These are phyloP conservation scores for Venustoraphidia nigricollis DNA, from an alignment of 2,888 invertebrate genomes.

Conservation along the genomic window DNA sequence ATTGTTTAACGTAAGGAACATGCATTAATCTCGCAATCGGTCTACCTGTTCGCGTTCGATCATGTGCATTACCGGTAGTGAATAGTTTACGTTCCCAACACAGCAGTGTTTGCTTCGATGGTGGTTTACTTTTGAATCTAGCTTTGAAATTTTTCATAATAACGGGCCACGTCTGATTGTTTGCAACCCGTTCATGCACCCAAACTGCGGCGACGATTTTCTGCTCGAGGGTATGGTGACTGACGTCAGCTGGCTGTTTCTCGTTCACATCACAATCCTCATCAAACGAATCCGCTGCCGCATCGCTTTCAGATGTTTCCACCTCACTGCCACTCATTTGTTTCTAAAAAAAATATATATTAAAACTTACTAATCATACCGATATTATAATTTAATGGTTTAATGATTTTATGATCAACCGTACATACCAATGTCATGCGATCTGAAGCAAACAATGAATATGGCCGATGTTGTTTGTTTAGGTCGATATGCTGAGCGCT, in stretches of 20 bases:
- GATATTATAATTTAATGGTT: not conserved
- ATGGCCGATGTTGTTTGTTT: too few relatives aligned
- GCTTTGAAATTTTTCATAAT: slow-evolving; percentile 22
- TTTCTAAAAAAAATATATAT: not conserved
- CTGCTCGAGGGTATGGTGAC: slow-evolving; percentile 20
- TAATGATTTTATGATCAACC: slow-evolving; percentile 7
- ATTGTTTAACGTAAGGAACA: slow-evolving; percentile 19
- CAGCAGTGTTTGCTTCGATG: slow-evolving; percentile 24
- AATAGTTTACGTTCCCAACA: slow-evolving; percentile 26
- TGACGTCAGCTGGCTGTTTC: slow-evolving; percentile 23
- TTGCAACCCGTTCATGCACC: slow-evolving; percentile 24
- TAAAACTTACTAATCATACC: slow-evolving; percentile 6
- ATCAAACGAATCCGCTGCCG: not conserved
- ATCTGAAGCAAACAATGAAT: too few relatives aligned
- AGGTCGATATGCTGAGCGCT: too few relatives aligned
- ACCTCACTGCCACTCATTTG: slow-evolving; percentile 2
- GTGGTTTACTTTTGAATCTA: slow-evolving; percentile 22
- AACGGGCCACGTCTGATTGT: slow-evolving; percentile 15
- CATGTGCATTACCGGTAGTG: slow-evolving; percentile 23
- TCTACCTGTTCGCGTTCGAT: slow-evolving; percentile 23
- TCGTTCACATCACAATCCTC: slow-evolving; percentile 6
- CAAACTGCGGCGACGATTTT: slow-evolving; percentile 25
- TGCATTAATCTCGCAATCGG: slow-evolving; percentile 14
- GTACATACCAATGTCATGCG: slow-evolving; percentile 5
- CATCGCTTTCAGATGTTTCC: slow-evolving; percentile 1